These are phyloP conservation scores for Chaetops frenatus DNA, from an alignment of 2,113 vertebrate species.

Conservation along the genomic window DNA sequence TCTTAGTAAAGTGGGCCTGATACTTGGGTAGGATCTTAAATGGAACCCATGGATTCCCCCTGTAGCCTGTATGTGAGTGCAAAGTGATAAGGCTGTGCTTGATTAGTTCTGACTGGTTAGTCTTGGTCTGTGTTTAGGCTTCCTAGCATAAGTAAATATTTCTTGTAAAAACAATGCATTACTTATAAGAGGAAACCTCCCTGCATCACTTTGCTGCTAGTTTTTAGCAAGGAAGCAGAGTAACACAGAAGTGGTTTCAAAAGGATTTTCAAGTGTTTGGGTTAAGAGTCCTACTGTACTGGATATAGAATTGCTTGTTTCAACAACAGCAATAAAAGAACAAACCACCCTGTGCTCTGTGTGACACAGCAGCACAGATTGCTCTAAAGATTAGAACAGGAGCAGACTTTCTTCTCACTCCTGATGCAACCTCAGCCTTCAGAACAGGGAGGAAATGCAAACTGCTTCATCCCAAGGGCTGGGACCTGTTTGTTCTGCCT, in stretches of 20 bases:
- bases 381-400: background rate
- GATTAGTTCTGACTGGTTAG: background rate
- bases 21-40: background rate
- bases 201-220: background rate
- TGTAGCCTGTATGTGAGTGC: background rate
- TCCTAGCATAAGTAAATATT: background rate
- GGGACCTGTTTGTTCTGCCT: background rate
- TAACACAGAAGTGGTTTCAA: conserved; percentile 22
- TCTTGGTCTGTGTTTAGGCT: background rate
- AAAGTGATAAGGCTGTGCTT: background rate
- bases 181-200: background rate
- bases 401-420: background rate
- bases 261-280: conserved; percentile 37
- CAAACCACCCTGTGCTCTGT: background rate
- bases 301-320: conserved; percentile 33
- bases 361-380: background rate
- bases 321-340: background rate
- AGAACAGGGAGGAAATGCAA: background rate
- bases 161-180: background rate
- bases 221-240: background rate
- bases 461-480: background rate
- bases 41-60: background rate
- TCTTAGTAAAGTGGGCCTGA: background rate
- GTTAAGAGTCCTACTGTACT: conserved; percentile 11
- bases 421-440: background rate